phyloP scores from a whole-genome alignment of 2,888 invertebrate genomes.

The Bimastos eiseni region DNA sequence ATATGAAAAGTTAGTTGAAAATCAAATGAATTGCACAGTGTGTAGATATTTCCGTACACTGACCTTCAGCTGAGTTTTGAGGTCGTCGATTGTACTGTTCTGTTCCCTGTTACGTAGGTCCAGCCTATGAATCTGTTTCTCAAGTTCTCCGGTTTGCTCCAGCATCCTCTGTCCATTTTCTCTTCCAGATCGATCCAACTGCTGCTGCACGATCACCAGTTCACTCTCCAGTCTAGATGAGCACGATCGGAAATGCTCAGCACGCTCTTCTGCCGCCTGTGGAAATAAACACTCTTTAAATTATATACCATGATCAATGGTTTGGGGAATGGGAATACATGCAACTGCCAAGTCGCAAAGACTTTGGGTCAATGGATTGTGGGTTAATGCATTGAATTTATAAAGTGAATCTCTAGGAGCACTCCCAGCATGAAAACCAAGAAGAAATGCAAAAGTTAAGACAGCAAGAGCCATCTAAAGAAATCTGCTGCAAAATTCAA shows the following conservation, averaged over 20 bases:
- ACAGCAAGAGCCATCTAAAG: neutral
- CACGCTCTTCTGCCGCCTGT: neutral
- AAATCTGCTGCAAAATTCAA: neutral
- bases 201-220: conserved; percentile 13
- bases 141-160: conserved; percentile 9
- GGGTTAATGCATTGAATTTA: too few relatives aligned
- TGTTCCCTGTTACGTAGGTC: neutral
- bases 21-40: neutral
- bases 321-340: neutral
- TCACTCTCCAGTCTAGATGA: neutral
- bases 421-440: neutral
- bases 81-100: conserved; percentile 24
- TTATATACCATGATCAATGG: neutral
- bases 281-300: conserved; percentile 9
- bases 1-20: neutral
- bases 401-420: too few relatives aligned
- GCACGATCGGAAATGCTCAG: neutral
- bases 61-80: conserved; percentile 31
- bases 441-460: neutral
- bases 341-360: too few relatives aligned
- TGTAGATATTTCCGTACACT: neutral
- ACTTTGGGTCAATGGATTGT: neutral
- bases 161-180: neutral
- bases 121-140: neutral
- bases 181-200: neutral